A percentile compares a stretch with the other conserved stretches of the same genome.
Conservation (phyloP, 2,797 vertebrate genomes). For the Helostoma temminkii region DNA sequence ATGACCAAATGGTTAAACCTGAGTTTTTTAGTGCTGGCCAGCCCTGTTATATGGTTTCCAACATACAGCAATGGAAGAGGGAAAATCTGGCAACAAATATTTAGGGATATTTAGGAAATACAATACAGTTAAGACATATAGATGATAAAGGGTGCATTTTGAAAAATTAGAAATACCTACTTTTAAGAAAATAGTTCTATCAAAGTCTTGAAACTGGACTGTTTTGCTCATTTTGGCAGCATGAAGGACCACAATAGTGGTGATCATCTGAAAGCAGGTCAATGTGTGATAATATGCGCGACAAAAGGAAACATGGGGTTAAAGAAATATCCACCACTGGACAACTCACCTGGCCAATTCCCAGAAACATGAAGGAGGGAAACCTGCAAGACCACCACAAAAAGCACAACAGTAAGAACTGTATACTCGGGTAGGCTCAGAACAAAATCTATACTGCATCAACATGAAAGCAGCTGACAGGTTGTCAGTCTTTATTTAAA, state of each 20-base stretch:
- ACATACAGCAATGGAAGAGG: conserved; percentile 92
- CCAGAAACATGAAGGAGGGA: conserved; percentile 82
- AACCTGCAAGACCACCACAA: conserved; percentile 68
- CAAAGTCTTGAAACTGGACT: conserved; percentile 92
- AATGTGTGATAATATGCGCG: not conserved
- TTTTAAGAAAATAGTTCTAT: conserved; percentile 87
- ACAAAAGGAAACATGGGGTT: not conserved
- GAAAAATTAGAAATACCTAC: conserved; percentile 67
- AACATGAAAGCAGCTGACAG: too few species aligned
- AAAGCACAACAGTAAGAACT: not conserved
- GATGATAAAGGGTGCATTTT: not conserved
- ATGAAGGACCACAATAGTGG: conserved; percentile 90
- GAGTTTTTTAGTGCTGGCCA: conserved; percentile 93
- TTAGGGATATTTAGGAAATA: not conserved
- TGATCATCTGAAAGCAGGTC: conserved; percentile 85
- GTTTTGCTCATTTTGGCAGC: conserved; percentile 86
- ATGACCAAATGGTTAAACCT: conserved; percentile 84
- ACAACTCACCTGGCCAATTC: conserved; percentile 82
- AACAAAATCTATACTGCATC: too few species aligned
- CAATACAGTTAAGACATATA: not conserved
- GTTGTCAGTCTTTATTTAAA: too few species aligned
- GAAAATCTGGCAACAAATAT: conserved; percentile 88
- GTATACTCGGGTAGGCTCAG: too few species aligned
- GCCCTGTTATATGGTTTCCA: conserved; percentile 93
- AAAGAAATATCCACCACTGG: not conserved